Base-by-base conservation (phyloP, 2,797 vertebrate species). In the Columba guinea region DNA sequence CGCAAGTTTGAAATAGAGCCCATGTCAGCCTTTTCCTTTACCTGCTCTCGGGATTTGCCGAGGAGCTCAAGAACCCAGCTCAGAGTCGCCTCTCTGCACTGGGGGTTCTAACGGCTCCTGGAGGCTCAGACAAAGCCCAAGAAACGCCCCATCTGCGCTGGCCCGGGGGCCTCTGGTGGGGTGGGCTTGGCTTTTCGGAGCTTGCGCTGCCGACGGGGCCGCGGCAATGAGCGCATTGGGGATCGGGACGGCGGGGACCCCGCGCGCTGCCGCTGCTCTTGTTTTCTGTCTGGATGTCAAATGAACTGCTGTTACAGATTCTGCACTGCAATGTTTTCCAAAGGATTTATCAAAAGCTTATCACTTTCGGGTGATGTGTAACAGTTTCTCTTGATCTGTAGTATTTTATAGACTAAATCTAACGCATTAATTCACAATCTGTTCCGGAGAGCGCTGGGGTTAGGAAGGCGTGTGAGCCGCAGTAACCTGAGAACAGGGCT, bases 401-500 rank as follows among this genome's bases (percentile, higher is more conserved):
- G 73, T n/a, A 5, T 27, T 53, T 53, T 44, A 9, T 7, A 30
- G 70, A 12, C 55, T 32, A 18, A 55, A 7, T 18, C 6, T 4
- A 49, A 27, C 70, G 32, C 48, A 3, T 15, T 5, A 46, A 46
- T 27, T 35, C 70, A 17, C 32, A 15, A 5, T 37, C 59, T 26
- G 60, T 67, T 65, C 30, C 17, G 24, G 59, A 41, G 20, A 11
- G 27, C 49, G 1, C 34, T 23, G 82, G 48, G 4, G 59, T 20
- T n/a, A 16, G 53, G 69, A 19, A 35, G 19, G 60, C 8, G 3
- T 15, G 44, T 19, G 52, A 76, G 64, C 70, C 20, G 3, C 5
- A 2, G 34, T 44, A 24, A 21, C 76, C 35, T 18, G 32, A 9
- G 39, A 24, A 18, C 34, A 2, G 2, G 1, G 0, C 19, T 7